Percentiles rank a stretch among this genome's conserved stretches.
phyloP scores from a whole-genome alignment of 2,888 invertebrate species.

The Drosophila atripex region DNA sequence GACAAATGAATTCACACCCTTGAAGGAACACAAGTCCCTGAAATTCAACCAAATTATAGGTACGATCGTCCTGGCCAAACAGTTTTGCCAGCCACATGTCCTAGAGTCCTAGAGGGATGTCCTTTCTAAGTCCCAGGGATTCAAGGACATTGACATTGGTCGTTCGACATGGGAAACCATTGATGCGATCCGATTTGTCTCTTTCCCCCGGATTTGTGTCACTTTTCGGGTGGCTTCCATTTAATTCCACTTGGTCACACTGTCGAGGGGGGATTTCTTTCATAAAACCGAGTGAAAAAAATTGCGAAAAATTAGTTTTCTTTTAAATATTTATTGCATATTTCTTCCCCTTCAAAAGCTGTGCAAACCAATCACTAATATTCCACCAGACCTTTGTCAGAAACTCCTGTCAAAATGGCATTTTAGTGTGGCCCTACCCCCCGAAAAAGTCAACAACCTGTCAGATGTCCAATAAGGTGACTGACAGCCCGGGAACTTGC shows the following conservation, averaged over 20 bases:
- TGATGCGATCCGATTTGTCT: constrained; percentile 35
- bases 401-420: neutral
- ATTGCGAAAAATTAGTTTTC: too few relatives aligned
- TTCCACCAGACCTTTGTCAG: neutral
- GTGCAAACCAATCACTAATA: too few relatives aligned
- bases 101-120: too few relatives aligned
- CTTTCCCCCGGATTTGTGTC: constrained; percentile 1
- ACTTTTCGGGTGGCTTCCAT: constrained; percentile 2
- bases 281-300: neutral
- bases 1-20: constrained; percentile 75
- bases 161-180: constrained; percentile 31
- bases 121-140: neutral
- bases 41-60: constrained; percentile 22
- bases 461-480: constrained; percentile 25
- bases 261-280: neutral
- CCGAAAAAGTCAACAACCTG: constrained; percentile 14
- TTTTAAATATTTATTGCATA: too few relatives aligned
- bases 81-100: constrained; percentile 13
- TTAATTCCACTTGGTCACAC: constrained; percentile 8
- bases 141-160: constrained; percentile 42
- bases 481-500: constrained; percentile 14
- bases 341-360: neutral
- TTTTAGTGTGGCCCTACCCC: neutral
- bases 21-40: constrained; percentile 10
- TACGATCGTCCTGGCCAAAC: constrained; percentile 41